Base-by-base conservation (phyloP, 2,888 invertebrate genomes). In the Drosophila borealis region DNA sequence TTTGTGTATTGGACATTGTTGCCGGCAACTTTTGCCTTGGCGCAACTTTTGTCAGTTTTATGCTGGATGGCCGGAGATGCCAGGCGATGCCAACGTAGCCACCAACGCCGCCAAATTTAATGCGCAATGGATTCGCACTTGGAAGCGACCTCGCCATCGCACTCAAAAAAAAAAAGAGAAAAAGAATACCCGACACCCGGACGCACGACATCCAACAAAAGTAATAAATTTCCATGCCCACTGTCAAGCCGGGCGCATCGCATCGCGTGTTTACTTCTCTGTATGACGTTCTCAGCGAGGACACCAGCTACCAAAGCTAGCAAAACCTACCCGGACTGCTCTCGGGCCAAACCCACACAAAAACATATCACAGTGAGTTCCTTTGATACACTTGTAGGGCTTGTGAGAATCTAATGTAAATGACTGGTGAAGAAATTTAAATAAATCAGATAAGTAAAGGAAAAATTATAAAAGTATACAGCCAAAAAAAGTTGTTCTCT, bases 171-270 rank as follows among this genome's bases (percentile, higher is more conserved):
- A 11, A 17, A 41, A 41, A 14, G 17, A 25, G n/a, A 34, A 29
- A 8, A 29, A 25, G 25, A 8, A 29, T 29, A 6, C 8, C 29
- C 29, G 29, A 37, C 14, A 50, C 13, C 39, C 25, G 36, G 60
- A 46, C 41, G 33, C 29, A 33, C 53, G 29, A 41, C 53, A 56
- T 65, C 49, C 69, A 61, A 53, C 68, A 69, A 69, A 71, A 66
- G 86, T 70, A 77, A 83, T 83, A 83, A 88, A 83, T 83, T 88
- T 63, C 53, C 86, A 73, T 88, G 86, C 80, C 69, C 75, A 71
- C 80, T 82, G 86, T 85, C 78, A 78, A 59, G 59, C 19, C 5
- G 41, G 10, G 17, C 60, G 19, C 21, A 37, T 37, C 55, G 63
- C 54, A 54, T 44, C 17, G 54, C 54, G 53, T 80, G 74, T 81